These are phyloP conservation scores for Lutjanus campechanus DNA, from an alignment of 2,797 vertebrate species.

Conservation along the genomic window DNA sequence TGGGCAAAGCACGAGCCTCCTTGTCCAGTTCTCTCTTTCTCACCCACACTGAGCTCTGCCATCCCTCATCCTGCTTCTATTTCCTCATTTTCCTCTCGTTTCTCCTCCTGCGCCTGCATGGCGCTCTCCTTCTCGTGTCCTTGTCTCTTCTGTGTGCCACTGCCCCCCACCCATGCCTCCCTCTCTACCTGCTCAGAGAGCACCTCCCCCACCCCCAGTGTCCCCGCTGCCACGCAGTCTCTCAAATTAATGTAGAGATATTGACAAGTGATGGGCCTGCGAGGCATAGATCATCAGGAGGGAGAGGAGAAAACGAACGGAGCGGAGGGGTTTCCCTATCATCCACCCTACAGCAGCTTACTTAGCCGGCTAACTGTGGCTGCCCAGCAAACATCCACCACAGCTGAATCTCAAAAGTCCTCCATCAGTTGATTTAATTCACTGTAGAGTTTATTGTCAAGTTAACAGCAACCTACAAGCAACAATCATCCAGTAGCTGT, in stretches of 20 bases:
- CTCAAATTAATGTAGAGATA: slow-evolving; percentile 99
- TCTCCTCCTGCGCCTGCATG: slow-evolving; percentile 35
- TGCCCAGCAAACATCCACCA: not conserved
- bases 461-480: no score
- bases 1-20: slow-evolving; percentile 44
- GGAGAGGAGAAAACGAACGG: slow-evolving; percentile 46
- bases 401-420: slow-evolving; percentile 7
- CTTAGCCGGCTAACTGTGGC: not conserved
- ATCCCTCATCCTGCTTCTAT: slow-evolving; percentile 49
- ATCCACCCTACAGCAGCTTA: slow-evolving; percentile 8
- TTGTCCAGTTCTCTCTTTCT: slow-evolving; percentile 15
- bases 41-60: slow-evolving; percentile 8
- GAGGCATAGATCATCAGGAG: slow-evolving; percentile 91
- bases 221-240: slow-evolving; percentile 63
- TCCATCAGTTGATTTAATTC: slow-evolving; percentile 12
- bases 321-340: slow-evolving; percentile 19
- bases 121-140: slow-evolving; percentile 78
- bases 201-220: slow-evolving; percentile 64
- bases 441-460: no score
- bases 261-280: slow-evolving; percentile 94
- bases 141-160: slow-evolving; percentile 65
- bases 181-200: slow-evolving; percentile 52
- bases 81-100: slow-evolving; percentile 60
- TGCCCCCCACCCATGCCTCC: slow-evolving; percentile 10
- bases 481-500: no score